phyloP scores from a whole-genome alignment of 2,113 vertebrate genomes.

The Zosterops japonicus region DNA sequence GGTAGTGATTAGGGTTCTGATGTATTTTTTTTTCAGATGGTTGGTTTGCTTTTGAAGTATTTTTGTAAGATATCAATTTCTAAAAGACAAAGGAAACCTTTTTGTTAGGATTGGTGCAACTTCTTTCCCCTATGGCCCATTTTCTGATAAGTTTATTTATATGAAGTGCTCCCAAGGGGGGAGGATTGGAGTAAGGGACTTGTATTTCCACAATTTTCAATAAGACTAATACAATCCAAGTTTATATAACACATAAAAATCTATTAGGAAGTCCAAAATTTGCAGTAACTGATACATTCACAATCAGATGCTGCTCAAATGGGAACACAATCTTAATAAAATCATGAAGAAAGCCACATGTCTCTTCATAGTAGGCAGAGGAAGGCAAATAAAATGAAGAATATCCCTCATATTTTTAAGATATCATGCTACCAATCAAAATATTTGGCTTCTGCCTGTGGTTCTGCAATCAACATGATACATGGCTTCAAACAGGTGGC shows the following conservation, averaged over 20 bases:
- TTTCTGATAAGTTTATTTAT: neutral
- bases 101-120: neutral
- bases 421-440: neutral
- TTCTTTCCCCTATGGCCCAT: neutral
- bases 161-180: neutral
- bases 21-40: neutral
- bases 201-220: fast-evolving
- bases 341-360: neutral
- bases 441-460: neutral
- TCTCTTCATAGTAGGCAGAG: neutral
- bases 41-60: neutral
- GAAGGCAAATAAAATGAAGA: neutral
- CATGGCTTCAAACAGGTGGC: neutral
- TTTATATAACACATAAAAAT: neutral
- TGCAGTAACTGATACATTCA: neutral
- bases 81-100: neutral
- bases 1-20: neutral
- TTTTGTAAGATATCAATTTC: neutral
- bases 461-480: neutral
- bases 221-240: neutral
- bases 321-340: neutral
- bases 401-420: neutral
- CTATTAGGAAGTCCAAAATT: neutral
- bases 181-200: neutral
- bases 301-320: neutral